A percentile compares a stretch with the other conserved stretches of the same genome.
These are phyloP conservation scores for Yponomeuta plumbellus DNA, from an alignment of 2,888 invertebrate species.

Conservation along the genomic window DNA sequence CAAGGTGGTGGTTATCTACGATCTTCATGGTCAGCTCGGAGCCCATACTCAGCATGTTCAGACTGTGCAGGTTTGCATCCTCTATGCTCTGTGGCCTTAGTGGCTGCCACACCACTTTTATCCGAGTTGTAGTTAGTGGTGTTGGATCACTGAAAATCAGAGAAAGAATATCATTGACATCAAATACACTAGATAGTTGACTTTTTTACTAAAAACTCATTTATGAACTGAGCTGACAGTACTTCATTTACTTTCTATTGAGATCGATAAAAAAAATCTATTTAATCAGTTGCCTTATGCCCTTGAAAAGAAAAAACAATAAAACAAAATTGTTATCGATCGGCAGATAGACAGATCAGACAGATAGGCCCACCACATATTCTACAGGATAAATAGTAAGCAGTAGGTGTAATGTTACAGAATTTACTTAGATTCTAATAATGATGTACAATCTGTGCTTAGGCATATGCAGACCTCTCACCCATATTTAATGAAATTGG, in stretches of 20 bases:
- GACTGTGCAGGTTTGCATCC: background rate
- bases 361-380: too few relatives aligned
- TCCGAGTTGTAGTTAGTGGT: constrained; percentile 45
- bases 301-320: too few relatives aligned
- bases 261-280: constrained; percentile 21
- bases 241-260: too few relatives aligned
- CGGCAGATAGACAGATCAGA: too few relatives aligned
- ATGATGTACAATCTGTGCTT: background rate
- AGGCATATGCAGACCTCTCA: constrained; percentile 28
- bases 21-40: constrained; percentile 3
- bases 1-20: constrained; percentile 33
- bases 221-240: too few relatives aligned
- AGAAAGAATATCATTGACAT: background rate
- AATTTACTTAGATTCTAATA: background rate
- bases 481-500: constrained; percentile 57
- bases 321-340: too few relatives aligned
- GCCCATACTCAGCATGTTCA: background rate
- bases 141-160: constrained; percentile 55
- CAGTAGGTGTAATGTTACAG: background rate
- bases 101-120: constrained; percentile 56
- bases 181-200: too few relatives aligned
- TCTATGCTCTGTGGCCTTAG: constrained; percentile 12
- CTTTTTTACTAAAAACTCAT: too few relatives aligned
- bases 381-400: background rate
- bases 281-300: too few relatives aligned